Evolutionary conservation across 2,797 vertebrate species (phyloP).

Genomic region (Acanthurus lineatus): DNA sequence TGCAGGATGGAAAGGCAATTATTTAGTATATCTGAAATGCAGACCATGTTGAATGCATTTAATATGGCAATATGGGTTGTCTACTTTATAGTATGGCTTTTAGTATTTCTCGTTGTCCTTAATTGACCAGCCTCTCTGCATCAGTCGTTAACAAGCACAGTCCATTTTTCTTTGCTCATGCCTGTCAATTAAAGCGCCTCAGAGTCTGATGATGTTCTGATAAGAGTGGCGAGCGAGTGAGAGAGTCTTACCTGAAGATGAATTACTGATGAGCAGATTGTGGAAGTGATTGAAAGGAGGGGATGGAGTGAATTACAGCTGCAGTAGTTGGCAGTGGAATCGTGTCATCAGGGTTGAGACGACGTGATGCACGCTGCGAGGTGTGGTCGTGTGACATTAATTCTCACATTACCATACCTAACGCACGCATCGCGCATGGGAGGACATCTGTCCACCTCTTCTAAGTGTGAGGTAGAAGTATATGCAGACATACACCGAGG

Average conservation of each 20-base stretch:
- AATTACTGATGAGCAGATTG: slow-evolving; percentile 59
- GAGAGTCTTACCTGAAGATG: slow-evolving; percentile 40
- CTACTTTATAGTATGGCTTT: neutral
- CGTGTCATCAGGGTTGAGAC: slow-evolving; percentile 29
- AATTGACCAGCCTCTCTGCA: slow-evolving; percentile 21
- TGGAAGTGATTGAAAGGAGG: slow-evolving; percentile 54
- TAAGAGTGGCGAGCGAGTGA: slow-evolving; percentile 17
- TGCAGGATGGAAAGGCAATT: neutral
- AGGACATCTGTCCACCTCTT: slow-evolving; percentile 44
- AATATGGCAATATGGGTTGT: neutral
- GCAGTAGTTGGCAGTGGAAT: slow-evolving; percentile 35
- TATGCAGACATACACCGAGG: slow-evolving; percentile 14
- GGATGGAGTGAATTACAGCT: slow-evolving; percentile 49
- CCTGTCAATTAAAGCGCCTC: slow-evolving; percentile 38
- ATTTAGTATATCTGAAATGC: slow-evolving; percentile 11
- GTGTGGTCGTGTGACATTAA: slow-evolving; percentile 51
- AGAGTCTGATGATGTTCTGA: slow-evolving; percentile 37
- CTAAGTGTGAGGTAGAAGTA: slow-evolving; percentile 17
- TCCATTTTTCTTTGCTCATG: slow-evolving; percentile 1
- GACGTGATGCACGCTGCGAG: neutral
- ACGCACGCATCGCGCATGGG: slow-evolving; percentile 24
- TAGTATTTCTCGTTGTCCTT: neutral
- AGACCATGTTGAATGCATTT: neutral
- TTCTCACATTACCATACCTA: slow-evolving; percentile 58
- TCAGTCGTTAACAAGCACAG: slow-evolving; percentile 7